Conservation (phyloP, 1,140 invertebrate species). For the Drosophila prosaltans region DNA sequence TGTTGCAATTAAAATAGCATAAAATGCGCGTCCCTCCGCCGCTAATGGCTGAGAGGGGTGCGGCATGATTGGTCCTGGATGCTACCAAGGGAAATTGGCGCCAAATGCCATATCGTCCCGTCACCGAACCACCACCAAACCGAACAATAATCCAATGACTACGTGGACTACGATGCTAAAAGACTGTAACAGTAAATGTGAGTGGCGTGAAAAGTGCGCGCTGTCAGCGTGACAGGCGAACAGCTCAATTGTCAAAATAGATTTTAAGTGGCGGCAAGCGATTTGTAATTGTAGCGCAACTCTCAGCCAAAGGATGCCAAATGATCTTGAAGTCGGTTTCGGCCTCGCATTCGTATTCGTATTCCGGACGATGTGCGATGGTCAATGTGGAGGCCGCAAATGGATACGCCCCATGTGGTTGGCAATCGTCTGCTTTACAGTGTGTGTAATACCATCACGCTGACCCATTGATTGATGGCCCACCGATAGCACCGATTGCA, state of each 20-base stretch:
- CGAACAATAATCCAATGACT: slow-evolving; percentile 1
- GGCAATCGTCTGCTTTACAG: neutral
- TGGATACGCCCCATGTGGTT: slow-evolving; percentile 81
- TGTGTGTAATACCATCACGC: slow-evolving; percentile 52
- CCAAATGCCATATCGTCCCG: neutral
- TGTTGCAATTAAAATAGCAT: slow-evolving; percentile 83
- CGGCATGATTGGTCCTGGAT: neutral
- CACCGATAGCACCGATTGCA: slow-evolving; percentile 38
- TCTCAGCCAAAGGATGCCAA: slow-evolving; percentile 18
- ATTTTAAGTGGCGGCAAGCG: slow-evolving; percentile 74
- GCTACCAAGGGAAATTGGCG: slow-evolving; percentile 12
- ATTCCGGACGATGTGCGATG: slow-evolving; percentile 33
- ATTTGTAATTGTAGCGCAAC: slow-evolving; percentile 64
- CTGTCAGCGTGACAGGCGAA: slow-evolving; percentile 70
- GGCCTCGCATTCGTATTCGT: neutral
- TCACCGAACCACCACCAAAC: slow-evolving; percentile 31
- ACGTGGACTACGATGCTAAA: neutral
- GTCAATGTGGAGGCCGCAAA: slow-evolving; percentile 71
- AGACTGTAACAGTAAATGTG: slow-evolving; percentile 8
- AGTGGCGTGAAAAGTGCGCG: slow-evolving; percentile 67
- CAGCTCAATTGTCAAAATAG: slow-evolving; percentile 83
- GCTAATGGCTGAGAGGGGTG: slow-evolving; percentile 43
- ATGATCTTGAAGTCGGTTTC: slow-evolving; percentile 12
- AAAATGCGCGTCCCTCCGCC: slow-evolving; percentile 57
- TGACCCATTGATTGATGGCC: slow-evolving; percentile 80